Conservation (phyloP, 2,888 invertebrate species). For the Drosophila nigricruria region DNA sequence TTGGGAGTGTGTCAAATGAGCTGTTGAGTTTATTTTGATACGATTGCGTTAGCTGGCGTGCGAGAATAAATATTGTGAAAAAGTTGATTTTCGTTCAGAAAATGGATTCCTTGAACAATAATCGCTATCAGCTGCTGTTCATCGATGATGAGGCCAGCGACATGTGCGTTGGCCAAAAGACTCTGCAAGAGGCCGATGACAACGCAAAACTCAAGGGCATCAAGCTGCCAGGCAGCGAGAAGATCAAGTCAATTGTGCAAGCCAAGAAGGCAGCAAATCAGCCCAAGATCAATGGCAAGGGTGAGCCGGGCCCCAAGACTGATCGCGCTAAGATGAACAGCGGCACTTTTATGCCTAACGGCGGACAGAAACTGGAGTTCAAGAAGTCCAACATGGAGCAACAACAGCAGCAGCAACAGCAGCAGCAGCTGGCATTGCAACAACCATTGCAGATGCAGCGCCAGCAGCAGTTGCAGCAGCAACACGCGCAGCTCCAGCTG, state of each 20-base stretch:
- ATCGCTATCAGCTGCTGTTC: constrained; percentile 44
- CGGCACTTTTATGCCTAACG: too few species aligned
- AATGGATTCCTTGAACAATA: constrained; percentile 31
- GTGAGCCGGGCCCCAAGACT: background rate
- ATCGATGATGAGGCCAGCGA: constrained; percentile 38
- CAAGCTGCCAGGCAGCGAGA: background rate
- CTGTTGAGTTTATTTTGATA: constrained; percentile 1
- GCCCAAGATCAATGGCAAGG: background rate
- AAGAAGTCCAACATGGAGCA: background rate
- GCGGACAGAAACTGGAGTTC: background rate
- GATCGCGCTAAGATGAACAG: background rate
- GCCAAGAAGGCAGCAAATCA: background rate
- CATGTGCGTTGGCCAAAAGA: background rate
- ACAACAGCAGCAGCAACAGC: background rate
- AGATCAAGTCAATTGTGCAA: background rate
- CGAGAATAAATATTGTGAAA: constrained; percentile 1
- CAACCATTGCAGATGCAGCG: too few species aligned
- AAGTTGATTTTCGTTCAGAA: background rate
- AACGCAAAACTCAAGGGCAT: background rate
- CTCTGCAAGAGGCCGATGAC: background rate
- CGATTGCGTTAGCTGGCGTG: constrained; percentile 1
- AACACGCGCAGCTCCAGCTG: background rate
- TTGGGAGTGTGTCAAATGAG: background rate
- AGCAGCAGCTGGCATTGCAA: background rate
- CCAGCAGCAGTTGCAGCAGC: background rate